Base-by-base conservation (phyloP, 2,797 vertebrate species). In the Sebastes itinus region DNA sequence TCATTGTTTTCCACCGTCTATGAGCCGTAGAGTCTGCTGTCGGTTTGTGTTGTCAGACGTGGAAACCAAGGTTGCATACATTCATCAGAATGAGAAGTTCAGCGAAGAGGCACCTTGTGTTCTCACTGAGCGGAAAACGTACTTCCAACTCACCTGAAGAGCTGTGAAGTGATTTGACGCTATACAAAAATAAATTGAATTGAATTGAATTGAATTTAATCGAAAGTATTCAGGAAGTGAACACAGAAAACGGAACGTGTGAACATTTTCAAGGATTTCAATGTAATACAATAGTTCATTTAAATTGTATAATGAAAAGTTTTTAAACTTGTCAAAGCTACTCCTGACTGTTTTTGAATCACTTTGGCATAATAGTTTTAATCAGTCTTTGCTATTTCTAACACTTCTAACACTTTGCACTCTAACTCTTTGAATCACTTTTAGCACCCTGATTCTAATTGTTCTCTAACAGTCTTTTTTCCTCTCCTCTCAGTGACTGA, bases 391-490 rank as follows among this genome's bases (percentile, higher is more conserved):
- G 4, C 64, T 75, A 13, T 22, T 55, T 64, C 22, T 42, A 20
- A 42, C 32, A 52, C 59, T n/a, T n/a, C n/a, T n/a, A n/a, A n/a
- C n/a, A n/a, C n/a, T n/a, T n/a, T n/a, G n/a, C n/a, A n/a, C n/a
- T n/a, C n/a, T n/a, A n/a, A n/a, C n/a, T 76, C 13, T 54, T 59
- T 35, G 35, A 77, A 74, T 83, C 38, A n/a, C 32, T 72, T 84
- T 80, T n/a, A 78, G 18, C 10, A 14, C 38, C 13, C 56, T 81
- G n/a, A 56, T 55, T 82, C 28, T 86, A 83, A 88, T 87, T 82
- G 83, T 64, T 82, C 46, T 23, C 52, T 76, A 49, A 71, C 25
- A 42, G 46, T 60, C 33, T 66, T 76, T 62, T 23, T 22, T 5
- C 2, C 22, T 49, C 18, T 56, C 65, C 27, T 70, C 55, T 82